Percentiles rank a stretch among this genome's conserved stretches.
phyloP scores from a whole-genome alignment of 2,113 vertebrate species.

The Pachyramphus minor region DNA sequence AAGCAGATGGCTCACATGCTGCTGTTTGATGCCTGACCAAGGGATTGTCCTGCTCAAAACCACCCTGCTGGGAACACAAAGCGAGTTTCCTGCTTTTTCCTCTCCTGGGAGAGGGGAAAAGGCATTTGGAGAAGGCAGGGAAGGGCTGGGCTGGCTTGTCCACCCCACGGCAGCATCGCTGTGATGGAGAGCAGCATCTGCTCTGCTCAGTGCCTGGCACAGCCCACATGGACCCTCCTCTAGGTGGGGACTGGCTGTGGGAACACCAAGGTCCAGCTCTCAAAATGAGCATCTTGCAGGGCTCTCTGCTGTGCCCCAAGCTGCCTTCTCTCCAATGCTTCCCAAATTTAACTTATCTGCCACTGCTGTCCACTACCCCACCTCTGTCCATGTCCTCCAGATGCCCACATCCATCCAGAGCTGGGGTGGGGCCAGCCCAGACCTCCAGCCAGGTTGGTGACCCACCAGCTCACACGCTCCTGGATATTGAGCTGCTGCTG shows the following conservation, averaged over 20 bases:
- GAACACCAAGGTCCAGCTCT: neutral
- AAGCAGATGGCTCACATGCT: slow-evolving; percentile 36
- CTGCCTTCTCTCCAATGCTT: neutral
- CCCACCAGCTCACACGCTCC: neutral
- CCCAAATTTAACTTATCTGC: neutral
- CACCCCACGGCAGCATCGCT: fast-evolving
- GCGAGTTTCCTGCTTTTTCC: neutral
- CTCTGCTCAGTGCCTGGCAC: neutral
- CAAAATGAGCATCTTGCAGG: fast-evolving
- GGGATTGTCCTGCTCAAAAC: slow-evolving; percentile 24
- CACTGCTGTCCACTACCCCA: neutral
- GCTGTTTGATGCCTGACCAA: slow-evolving; percentile 27
- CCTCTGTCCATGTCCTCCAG: neutral
- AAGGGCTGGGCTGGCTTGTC: neutral
- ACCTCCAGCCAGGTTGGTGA: neutral
- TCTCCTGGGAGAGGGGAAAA: neutral
- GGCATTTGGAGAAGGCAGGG: neutral
- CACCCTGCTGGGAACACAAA: neutral
- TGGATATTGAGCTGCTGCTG: neutral
- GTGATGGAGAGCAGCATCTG: neutral
- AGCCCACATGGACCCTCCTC: neutral
- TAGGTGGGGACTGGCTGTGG: neutral
- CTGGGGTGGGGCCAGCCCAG: fast-evolving
- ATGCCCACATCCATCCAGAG: neutral
- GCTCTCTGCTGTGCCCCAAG: neutral